Conservation (phyloP, 2,797 vertebrate genomes). For the Lateolabrax maculatus region DNA sequence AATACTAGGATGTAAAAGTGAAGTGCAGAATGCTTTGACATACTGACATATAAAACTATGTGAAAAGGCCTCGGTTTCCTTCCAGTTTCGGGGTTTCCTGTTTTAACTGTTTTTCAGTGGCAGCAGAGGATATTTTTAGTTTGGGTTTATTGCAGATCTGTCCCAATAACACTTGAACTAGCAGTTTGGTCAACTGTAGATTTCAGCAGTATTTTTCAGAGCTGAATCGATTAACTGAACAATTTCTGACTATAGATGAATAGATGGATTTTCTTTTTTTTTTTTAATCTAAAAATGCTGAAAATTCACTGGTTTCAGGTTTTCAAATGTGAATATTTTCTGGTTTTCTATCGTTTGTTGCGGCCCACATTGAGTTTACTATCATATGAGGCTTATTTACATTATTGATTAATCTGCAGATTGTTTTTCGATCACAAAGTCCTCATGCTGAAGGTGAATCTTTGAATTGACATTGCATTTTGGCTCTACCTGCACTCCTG, state of each 20-base stretch:
- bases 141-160: neutral
- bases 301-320: neutral
- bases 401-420: neutral
- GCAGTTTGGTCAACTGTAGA: neutral
- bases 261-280: no score
- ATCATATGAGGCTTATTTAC: no score
- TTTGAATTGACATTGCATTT: no score
- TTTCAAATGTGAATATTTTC: neutral
- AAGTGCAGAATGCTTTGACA: neutral
- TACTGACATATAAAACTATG: neutral
- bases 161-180: neutral
- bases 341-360: no score
- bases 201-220: neutral
- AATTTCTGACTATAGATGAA: neutral
- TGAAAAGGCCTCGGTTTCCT: conserved; percentile 5
- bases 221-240: neutral
- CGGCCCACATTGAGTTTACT: no score
- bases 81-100: conserved; percentile 18
- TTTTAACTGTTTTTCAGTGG: neutral
- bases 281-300: neutral
- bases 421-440: no score
- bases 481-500: neutral
- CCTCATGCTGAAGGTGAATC: no score
- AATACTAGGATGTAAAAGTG: neutral
- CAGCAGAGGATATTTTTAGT: conserved; percentile 37